Base-by-base conservation (phyloP, 1,140 invertebrate genomes). In the Mylabris phalerata region DNA sequence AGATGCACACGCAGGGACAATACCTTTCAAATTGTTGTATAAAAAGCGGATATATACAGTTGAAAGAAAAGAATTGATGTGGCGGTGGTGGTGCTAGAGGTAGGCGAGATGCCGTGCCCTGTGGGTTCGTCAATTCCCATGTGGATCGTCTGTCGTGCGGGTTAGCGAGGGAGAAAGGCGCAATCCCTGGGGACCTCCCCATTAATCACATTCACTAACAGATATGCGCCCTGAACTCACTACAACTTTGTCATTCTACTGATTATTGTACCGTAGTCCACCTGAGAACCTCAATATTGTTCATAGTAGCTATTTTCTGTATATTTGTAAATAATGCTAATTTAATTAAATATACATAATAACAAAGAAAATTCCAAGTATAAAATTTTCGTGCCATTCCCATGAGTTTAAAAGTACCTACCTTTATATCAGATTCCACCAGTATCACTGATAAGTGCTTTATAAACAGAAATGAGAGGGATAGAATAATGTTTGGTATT, bases 201-300 rank as follows among this genome's bases (percentile, higher is more conserved):
- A 63, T 63, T 63, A 63, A 63, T 63, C 61, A 63, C 61, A 63
- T 63, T 63, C 55, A 63, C 61, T 63, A 63, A 63, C 61, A 63
- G 61, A 63, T 63, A 63, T 63, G 61, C 61, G 61, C 57, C 57
- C 57, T 50, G 52, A 60, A 63, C 61, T 54, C 47, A 57, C 57
- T 55, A 63, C 61, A 63, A 63, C 61, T 63, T 63, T 63, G 61
- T 59, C 61, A 63, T 63, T 57, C 32, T 32, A 32, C 32, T 32
- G 32, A 32, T 32, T 32, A 32, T 32, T 32, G 32, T 32, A 5
- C 32, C 32, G 7, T 32, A 4, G 32, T 7, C 32, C 32, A 32
- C 32, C 4, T 7, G 4, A 5, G 32, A 32, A 32, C 32, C 32
- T 32, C 32, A 7, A 32, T 32, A 32, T 32, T 32, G 7, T 32